Base-by-base conservation (phyloP, 2,113 vertebrate genomes). In the Cinclus mexicanus region DNA sequence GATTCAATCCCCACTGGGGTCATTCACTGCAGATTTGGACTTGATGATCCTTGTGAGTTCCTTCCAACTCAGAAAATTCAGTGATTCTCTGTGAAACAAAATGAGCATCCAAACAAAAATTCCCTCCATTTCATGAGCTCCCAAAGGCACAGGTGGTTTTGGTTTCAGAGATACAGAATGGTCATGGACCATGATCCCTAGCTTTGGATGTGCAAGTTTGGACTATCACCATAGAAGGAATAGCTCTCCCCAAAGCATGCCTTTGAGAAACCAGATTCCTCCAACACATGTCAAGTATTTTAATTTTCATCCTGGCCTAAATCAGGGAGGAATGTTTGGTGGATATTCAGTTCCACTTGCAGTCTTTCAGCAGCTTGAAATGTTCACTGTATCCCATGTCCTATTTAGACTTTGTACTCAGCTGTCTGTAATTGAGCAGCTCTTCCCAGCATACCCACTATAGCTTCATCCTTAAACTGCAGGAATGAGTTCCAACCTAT, bases 401-500 rank as follows among this genome's bases (percentile, higher is more conserved):
- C 76, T 94, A 9, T 29, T 65, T 35, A 80, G 83, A 59, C 69
- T 70, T 84, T 75, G 57, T 61, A 4, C 37, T 72, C 88, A 63
- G 72, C 81, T 78, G 26, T 26, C 87, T 83, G 52, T 35, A 94
- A 67, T 47, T 17, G 89, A 94, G 83, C 94, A 71, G 72, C 84
- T 84, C 89, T 90, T 82, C 69, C 87, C 87, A 94, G 93, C 83
- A 89, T 70, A 85, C 53, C 78, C 85, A 53, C 95, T 71, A 70
- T 83, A 96, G 81, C 92, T 95, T 91, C 93, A 93, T 92, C 91
- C 81, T 84, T 35, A 59, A 50, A 67, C 71, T 55, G 75, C 81
- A 84, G 89, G 57, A 97, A 76, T 15, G 57, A 82, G 87, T 91
- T 95, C 95, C 93, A 94, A 29, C 90, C 93, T 92, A 94, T 96